A percentile compares a stretch with the other conserved stretches of the same genome.
These are phyloP conservation scores for Ianthella basta DNA, from an alignment of 37 sponge, comb jelly and placozoan species.

Conservation along the genomic window DNA sequence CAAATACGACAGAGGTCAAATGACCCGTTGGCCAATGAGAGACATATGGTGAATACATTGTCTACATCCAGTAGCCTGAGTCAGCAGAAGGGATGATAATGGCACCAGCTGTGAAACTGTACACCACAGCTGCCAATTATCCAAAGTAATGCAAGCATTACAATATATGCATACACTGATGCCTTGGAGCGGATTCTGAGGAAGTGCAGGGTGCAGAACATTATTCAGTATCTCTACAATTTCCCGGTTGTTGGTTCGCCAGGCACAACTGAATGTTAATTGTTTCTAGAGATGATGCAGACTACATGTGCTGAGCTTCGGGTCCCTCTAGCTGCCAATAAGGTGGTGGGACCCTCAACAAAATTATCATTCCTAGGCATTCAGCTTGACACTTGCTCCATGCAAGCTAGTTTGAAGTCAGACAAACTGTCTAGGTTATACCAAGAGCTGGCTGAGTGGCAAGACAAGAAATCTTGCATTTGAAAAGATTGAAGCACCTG, in stretches of 20 bases:
- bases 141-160: neutral
- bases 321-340: neutral
- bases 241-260: neutral
- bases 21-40: too few relatives aligned
- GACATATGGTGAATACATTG: too few relatives aligned
- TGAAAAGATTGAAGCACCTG: neutral
- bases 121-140: neutral
- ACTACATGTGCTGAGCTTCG: neutral
- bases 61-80: too few relatives aligned
- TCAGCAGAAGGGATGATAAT: too few relatives aligned
- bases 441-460: neutral
- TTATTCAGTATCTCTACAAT: neutral
- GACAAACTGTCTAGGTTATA: neutral
- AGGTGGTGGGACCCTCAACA: neutral
- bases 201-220: neutral
- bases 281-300: neutral
- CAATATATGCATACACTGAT: neutral
- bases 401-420: neutral
- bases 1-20: too few relatives aligned
- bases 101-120: too few relatives aligned
- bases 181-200: neutral
- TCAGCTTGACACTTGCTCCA: neutral
- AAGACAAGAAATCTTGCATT: neutral
- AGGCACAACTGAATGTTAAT: neutral
- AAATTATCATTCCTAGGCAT: neutral